Evolutionary conservation across 2,797 vertebrate genomes (phyloP), one percentile per base, ranked within the genome.

Genomic region (Propithecus perrieri): DNA sequence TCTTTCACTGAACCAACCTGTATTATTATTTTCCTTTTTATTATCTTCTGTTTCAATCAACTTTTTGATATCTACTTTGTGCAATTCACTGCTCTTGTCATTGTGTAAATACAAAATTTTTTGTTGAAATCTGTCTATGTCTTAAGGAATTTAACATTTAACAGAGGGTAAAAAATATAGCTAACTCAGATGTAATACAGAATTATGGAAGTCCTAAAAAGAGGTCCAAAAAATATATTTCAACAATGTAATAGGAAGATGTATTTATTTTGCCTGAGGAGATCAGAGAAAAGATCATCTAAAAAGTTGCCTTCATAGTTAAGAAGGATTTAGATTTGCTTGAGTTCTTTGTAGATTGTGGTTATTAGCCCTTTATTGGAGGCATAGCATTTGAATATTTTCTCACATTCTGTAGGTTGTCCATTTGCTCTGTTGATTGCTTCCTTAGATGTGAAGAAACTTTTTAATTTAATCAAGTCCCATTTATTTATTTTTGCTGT

Each of bases 101-200:
- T 57, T 74, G 28, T 46, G 33, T 35, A 12, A 61, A 81, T 24
- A 30, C 57, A 86, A 43, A 20, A 9, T 18, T 30, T 46, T 94
- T 28, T 90, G 35, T 35, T 89, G 63, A 85, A 95, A 72, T 88
- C 5, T 63, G 0, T 53, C n/a, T 85, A 69, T 91, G 9, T n/a
- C 4, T 92, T 85, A 80, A 95, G 28, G 11, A 90, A 26, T 90
- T 84, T 76, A 90, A 88, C 26, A 72, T 55, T 96, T 84, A 90
- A 48, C 81, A 57, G 22, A 61, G 26, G 28, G 38, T 81, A 61
- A 2, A 35, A 95, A 74, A 48, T 53, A 72, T 48, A 81, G 35
- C 8, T 78, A 74, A 84, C 20, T 95, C 26, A 88, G 76, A 89
- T 80, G 9, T 63, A 20, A 41, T 80, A 80, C 15, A 14, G 46